Evolutionary conservation across 2,797 vertebrate species (phyloP), one percentile per base, ranked within the genome.

Genomic region (Fundulus diaphanus): DNA sequence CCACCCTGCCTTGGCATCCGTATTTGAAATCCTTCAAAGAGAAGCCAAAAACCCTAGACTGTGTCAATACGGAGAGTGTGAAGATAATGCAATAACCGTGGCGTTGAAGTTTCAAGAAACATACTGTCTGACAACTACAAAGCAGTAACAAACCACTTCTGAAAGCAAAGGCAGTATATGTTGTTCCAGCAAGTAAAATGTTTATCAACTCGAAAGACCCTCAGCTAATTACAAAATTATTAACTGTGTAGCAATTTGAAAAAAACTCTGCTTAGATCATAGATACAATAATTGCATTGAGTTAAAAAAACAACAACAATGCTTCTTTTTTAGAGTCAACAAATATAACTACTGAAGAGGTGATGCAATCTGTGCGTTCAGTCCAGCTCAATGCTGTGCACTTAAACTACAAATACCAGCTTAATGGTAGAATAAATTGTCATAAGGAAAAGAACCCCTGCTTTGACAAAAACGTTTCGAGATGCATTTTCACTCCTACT

Each of bases 401-500:
- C 1, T 1, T 61, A 73, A 29, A 54, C 68, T 61, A 13, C 2
- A 65, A 42, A 46, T 71, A 75, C 77, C 6, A 63, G 24, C 49
- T 44, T 20, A 44, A 46, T 40, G 15, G 20, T 72, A 73, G 20
- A 42, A 48, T 12, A 18, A 49, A 27, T 49, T 57, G 7, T 68
- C 65, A 18, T 2, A 3, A 68, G 56, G 59, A 51, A 72, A 78
- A n/a, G 63, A 51, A 63, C 29, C 15, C n/a, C 1, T 11, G n/a
- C 68, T n/a, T n/a, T n/a, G 66, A 68, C 49, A 18, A 69, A 52
- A 31, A 9, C 3, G 42, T 37, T 74, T 33, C 15, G 37, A 76
- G 76, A 54, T 72, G 42, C 67, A 76, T 68, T 29, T 78, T 79
- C 70, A 77, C 71, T 76, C 74, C 68, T 31, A 61, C 20, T 82